Base-by-base conservation (phyloP, 2,797 vertebrate species). In the Neopelma chrysocephalum region DNA sequence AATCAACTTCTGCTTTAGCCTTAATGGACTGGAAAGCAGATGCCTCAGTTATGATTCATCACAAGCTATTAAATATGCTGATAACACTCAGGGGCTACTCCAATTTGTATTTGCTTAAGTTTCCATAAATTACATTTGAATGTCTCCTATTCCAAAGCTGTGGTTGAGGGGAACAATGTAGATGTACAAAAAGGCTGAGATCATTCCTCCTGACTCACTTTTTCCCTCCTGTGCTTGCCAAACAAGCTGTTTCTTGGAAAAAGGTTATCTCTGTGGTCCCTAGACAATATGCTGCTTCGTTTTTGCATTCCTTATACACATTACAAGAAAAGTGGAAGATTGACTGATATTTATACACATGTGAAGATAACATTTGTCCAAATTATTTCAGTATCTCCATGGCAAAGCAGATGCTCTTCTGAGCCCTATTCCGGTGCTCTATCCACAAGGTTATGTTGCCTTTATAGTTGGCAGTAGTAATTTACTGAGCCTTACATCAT, bases 121-220 rank as follows among this genome's bases (percentile, higher is more conserved):
- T 91, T 72, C 90, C 68, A 71, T 90, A 84, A 94, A 71, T 95
- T 91, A 64, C 53, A 85, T 87, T 56, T 93, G 87, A 97, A 93
- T 70, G 31, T 86, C 73, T 89, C 68, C 91, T 66, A 43, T 77
- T 81, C 89, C 86, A 62, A 87, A 94, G 80, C 93, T 85, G 69
- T 95, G 92, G 76, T 80, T 92, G 94, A 95, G 31, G 51, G 76
- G 64, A 57, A 58, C 90, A 87, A 79, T 80, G 88, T 47, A 57
- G 80, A 91, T 88, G 29, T 54, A 75, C 10, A 57, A 75, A 89
- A 88, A 58, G 90, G 82, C 90, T 97, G 94, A 96, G 72, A 78
- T 96, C 90, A 93, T 82, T 90, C 73, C 66, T 94, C 69, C 80
- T 96, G 95, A 93, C 95, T 95, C 88, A 91, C 53, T 93, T 75